A percentile compares a stretch with the other conserved stretches of the same genome.
Evolutionary conservation across 2,113 vertebrate species (phyloP).

Genomic region (Sus scrofa): DNA sequence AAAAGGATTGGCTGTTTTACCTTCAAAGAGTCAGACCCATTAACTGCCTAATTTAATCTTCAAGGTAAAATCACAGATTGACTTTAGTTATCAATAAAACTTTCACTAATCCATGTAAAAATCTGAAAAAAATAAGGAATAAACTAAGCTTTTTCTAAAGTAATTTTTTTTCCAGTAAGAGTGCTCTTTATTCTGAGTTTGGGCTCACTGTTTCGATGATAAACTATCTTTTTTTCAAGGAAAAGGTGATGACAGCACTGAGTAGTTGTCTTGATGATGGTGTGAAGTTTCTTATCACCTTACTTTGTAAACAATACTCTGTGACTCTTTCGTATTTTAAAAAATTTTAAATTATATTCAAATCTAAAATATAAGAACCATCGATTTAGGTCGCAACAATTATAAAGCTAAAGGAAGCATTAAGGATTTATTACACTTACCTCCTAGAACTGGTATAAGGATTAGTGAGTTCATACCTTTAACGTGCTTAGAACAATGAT

Average conservation of each 20-base stretch:
- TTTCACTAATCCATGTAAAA: neutral
- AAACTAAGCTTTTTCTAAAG: neutral
- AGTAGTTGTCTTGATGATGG: neutral
- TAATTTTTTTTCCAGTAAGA: neutral
- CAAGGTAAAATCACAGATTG: neutral
- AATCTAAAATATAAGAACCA: neutral
- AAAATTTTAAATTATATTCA: slow-evolving; percentile 13
- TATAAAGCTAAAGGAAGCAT: neutral
- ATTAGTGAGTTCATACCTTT: neutral
- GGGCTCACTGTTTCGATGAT: neutral
- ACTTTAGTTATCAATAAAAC: neutral
- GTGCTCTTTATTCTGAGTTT: neutral
- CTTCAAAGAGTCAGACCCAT: neutral
- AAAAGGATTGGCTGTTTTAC: neutral
- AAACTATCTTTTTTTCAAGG: neutral
- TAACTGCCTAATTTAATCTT: slow-evolving; percentile 27
- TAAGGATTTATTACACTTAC: neutral
- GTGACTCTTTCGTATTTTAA: neutral
- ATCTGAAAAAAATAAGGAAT: neutral
- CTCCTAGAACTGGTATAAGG: neutral
- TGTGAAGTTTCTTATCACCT: neutral
- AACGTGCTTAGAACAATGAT: neutral
- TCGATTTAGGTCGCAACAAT: neutral
- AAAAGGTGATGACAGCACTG: neutral
- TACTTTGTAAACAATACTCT: neutral